phyloP scores from a whole-genome alignment of 2,797 vertebrate species.

The Chaenodraco wilsoni region DNA sequence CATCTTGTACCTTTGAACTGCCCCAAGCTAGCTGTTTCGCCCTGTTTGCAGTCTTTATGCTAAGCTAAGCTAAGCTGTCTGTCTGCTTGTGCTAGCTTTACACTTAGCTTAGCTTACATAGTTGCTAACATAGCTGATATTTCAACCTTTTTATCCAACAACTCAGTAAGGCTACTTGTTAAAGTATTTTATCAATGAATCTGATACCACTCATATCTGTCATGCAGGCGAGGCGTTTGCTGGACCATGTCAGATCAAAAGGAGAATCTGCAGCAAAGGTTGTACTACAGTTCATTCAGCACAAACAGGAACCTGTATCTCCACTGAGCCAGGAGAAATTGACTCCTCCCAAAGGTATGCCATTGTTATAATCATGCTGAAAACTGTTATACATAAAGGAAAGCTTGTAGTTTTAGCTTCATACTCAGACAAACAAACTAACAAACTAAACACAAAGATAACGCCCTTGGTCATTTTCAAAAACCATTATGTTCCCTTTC shows the following conservation, averaged over 20 bases:
- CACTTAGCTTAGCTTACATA: neutral
- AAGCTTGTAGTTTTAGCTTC: too few relatives aligned
- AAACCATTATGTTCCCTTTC: too few relatives aligned
- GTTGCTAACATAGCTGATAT: neutral
- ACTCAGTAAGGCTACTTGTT: neutral
- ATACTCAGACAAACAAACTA: too few relatives aligned
- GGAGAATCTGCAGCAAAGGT: slow-evolving; percentile 81
- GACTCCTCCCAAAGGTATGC: slow-evolving; percentile 64
- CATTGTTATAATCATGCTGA: neutral
- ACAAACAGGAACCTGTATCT: slow-evolving; percentile 50
- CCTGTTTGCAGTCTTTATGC: neutral
- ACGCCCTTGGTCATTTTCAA: too few relatives aligned
- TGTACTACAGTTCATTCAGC: slow-evolving; percentile 76
- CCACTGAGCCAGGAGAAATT: slow-evolving; percentile 34
- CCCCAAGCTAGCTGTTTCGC: neutral
- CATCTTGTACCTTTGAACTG: too few relatives aligned
- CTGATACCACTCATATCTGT: slow-evolving; percentile 17
- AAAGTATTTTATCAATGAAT: neutral
- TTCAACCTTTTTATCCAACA: neutral
- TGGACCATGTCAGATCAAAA: slow-evolving; percentile 85
- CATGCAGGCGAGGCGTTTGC: slow-evolving; percentile 85
- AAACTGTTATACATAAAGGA: neutral
- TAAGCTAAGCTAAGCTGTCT: slow-evolving; percentile 1
- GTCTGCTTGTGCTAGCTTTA: neutral
- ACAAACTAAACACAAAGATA: too few relatives aligned